Evolutionary conservation across 2,797 vertebrate species (phyloP).

Genomic region (Chaetodon trifasciatus): DNA sequence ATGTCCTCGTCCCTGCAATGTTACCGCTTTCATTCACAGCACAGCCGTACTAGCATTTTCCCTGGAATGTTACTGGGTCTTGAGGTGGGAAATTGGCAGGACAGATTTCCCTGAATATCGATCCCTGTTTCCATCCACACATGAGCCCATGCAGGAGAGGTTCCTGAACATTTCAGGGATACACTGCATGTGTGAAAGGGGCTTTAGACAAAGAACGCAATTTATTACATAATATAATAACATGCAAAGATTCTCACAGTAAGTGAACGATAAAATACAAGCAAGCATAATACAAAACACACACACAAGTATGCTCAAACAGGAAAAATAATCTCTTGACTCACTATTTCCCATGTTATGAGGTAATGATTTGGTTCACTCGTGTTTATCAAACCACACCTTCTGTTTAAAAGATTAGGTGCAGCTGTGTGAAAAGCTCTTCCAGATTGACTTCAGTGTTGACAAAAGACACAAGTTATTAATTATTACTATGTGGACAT

Average conservation of each 20-base stretch:
- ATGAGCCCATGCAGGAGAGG: no score
- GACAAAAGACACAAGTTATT: conserved; percentile 4
- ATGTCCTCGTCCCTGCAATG: no score
- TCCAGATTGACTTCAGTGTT: conserved; percentile 8
- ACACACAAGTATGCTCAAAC: background rate
- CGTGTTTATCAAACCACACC: conserved; percentile 24
- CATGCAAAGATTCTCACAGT: background rate
- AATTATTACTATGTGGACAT: conserved; percentile 7
- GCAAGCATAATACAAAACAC: background rate
- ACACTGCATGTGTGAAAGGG: no score
- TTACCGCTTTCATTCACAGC: no score
- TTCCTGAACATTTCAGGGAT: no score
- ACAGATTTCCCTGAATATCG: no score
- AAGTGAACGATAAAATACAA: background rate
- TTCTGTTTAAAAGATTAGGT: conserved; percentile 16
- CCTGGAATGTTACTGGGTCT: no score
- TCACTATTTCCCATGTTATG: background rate
- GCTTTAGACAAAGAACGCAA: no score
- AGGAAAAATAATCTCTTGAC: background rate
- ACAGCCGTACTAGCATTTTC: no score
- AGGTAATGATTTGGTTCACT: conserved; percentile 23
- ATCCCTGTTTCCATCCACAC: no score
- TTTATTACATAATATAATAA: background rate
- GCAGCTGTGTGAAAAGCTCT: conserved; percentile 17
- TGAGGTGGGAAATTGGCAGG: no score